Evolutionary conservation across 2,113 vertebrate genomes (phyloP), one percentile per base, ranked within the genome.

Genomic region (Jacana jacana): DNA sequence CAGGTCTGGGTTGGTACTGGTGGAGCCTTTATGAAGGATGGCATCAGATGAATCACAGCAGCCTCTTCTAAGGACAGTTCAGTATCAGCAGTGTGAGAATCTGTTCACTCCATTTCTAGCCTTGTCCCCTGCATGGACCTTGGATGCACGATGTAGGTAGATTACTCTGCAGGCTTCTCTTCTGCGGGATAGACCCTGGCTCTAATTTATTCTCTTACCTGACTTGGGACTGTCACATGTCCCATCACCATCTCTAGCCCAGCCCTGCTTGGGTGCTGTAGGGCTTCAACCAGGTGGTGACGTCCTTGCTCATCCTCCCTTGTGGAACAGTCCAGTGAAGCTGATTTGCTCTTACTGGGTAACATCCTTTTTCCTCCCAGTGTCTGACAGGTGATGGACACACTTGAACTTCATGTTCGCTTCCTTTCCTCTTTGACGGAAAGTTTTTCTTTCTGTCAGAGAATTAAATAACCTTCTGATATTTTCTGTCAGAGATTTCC

Each of bases 131-230:
- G 22, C 33, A 7, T 13, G 15, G 31, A 11, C 19, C 16, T 39
- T 52, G 51, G 15, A 20, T 3, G 4, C 31, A 17, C 0, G 1
- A 9, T 8, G 8, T 37, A 25, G 16, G 17, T 25, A 30, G 12
- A 7, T 17, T 19, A 42, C 17, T 52, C 37, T 44, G 27, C 12
- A 60, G 39, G 22, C 8, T 22, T 68, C 37, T 30, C 11, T 60
- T 24, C 28, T 46, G 33, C 19, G 33, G 19, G 15, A 9, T 33
- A 27, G 63, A 46, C 13, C 33, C n/a, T 44, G 18, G 10, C 18
- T 20, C 55, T 46, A 23, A n/a, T 11, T 54, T 12, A 18, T 3
- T 13, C 9, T 31, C 37, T 58, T 52, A 17, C 9, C 3, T 6
- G 3, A 2, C 16, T 18, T 33, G 13, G 33, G 37, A 12, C 37